Evolutionary conservation across 2,888 invertebrate genomes (phyloP).

Genomic region (Dorcus hopei): DNA sequence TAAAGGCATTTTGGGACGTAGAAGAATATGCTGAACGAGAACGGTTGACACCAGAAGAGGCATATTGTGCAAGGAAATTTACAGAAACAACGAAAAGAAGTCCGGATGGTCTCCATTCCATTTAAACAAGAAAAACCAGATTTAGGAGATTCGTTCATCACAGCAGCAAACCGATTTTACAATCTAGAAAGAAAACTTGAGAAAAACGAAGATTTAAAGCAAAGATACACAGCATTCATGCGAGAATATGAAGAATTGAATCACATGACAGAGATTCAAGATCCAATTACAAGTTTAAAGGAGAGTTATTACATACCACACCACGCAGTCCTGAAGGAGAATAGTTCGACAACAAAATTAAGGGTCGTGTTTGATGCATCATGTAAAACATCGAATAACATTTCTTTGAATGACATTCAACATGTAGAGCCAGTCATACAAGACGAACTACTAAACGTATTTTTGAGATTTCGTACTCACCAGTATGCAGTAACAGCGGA

Average conservation of each 20-base stretch:
- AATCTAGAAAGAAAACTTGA: conserved; percentile 17
- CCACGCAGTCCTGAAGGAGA: conserved; percentile 18
- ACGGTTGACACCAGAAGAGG: background rate
- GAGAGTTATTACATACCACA: background rate
- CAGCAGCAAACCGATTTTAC: conserved; percentile 10
- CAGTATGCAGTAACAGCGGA: no score
- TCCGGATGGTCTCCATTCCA: background rate
- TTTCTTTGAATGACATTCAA: background rate
- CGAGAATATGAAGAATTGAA: no score
- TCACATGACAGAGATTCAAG: no score
- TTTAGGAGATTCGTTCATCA: background rate
- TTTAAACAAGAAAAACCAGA: background rate
- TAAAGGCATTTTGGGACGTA: background rate
- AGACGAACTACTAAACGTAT: no score
- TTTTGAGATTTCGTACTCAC: no score
- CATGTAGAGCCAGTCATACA: no score
- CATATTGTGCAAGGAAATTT: background rate
- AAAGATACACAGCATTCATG: no score
- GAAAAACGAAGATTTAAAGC: conserved; percentile 10
- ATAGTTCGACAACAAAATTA: conserved; percentile 17
- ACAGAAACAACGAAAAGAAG: background rate
- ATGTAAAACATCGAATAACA: background rate
- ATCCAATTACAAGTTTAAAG: no score
- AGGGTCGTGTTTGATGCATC: background rate
- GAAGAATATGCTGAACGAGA: background rate